Evolutionary conservation across 2,797 vertebrate genomes (phyloP), one percentile per base, ranked within the genome.

Genomic region (Acanthurus leucopareius): DNA sequence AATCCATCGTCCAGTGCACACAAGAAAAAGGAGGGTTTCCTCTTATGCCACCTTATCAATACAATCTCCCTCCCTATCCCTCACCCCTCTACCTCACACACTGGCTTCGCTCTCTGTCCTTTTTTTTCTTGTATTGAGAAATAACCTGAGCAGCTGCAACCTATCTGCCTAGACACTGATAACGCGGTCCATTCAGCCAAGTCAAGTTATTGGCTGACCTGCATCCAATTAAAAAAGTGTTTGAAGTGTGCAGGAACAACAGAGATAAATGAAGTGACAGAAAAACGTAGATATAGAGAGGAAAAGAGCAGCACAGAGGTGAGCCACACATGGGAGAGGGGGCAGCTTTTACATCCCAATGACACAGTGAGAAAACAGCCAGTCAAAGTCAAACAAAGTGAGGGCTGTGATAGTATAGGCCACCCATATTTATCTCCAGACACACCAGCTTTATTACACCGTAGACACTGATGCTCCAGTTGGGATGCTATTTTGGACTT

Each of bases 181-280:
- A 93, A 94, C 63, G 15, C 78, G 22, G 66, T 75, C 69, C 68
- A 79, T 88, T 93, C 85, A 91, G 64, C 69, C 42, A 66, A 78
- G 81, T 89, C 83, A 87, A 73, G 75, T 87, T 65, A 93, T 90
- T 89, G 90, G 85, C 74, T 91, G 86, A 92, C 85, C 83, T 87
- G 63, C 56, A 80, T 79, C 88, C 90, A 93, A 93, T 93, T 93
- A 91, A 90, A 86, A 85, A 77, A 73, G 80, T 73, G 80, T 88
- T 91, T 87, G 72, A 90, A 87, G 71, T 89, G 86, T 77, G 65
- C 71, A 63, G 75, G 79, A 73, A 86, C 80, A 86, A 84, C 61
- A 66, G 70, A 83, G 74, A 88, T 77, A 57, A 73, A 86, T 88
- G 69, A 68, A 61, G 66, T 84, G 79, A 69, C 67, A 59, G 69